Percentiles rank a stretch among this genome's conserved stretches.
These are phyloP conservation scores for Colistium nudipinnis DNA, from an alignment of 2,113 vertebrate genomes.

Conservation along the genomic window DNA sequence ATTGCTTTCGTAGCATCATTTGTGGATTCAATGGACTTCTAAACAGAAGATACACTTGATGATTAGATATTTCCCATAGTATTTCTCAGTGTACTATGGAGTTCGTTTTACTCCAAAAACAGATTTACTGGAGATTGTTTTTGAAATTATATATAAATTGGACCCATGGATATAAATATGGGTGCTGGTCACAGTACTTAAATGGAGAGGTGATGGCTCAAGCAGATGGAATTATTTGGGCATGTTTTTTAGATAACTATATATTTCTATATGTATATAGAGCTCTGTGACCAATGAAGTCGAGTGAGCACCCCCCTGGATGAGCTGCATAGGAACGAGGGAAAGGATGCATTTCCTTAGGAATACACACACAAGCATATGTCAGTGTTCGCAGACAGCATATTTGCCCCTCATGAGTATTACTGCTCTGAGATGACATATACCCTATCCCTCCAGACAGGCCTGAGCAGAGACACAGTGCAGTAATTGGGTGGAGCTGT, in stretches of 20 bases:
- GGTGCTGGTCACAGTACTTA: neutral
- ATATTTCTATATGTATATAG: neutral
- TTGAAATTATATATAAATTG: no score
- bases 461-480: conserved; percentile 7
- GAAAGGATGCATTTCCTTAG: neutral
- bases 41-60: no score
- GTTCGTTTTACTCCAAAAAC: no score
- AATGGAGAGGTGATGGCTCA: neutral
- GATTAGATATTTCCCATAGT: no score
- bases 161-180: neutral
- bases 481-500: conserved; percentile 46
- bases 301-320: neutral
- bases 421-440: conserved; percentile 10
- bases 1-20: no score
- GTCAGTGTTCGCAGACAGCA: neutral
- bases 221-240: neutral
- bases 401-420: conserved; percentile 1
- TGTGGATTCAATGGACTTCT: no score
- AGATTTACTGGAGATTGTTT: no score
- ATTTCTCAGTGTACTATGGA: no score
- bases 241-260: neutral
- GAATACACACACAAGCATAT: neutral
- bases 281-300: neutral
- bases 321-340: neutral
- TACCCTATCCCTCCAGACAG: conserved; percentile 15